Evolutionary conservation across 2,888 invertebrate species (phyloP), one percentile per base, ranked within the genome.

Genomic region (Antitype chi): DNA sequence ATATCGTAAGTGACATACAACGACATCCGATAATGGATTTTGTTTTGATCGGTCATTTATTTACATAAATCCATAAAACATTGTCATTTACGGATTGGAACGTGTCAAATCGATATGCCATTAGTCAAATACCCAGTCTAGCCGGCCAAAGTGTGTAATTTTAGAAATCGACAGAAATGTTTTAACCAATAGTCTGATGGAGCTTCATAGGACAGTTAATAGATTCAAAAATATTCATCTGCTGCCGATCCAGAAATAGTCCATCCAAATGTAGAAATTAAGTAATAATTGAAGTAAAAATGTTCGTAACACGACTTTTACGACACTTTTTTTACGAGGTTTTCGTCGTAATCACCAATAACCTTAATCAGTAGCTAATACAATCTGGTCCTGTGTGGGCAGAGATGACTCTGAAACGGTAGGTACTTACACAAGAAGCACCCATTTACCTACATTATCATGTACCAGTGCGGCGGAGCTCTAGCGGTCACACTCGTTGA

Each of bases 1-100:
- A 43, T 76, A 78, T 81, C 83, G 80, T 78, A 82, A 79, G 78
- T 84, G 88, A 88, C 87, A 81, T 38, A 74, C 83, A 79, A 80
- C 80, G 91, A 87, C 88, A 82, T 71, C 77, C 87, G 85, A 85
- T 92, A 92, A 89, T 92, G 92, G 91, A 84, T 90, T 90, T 90
- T 87, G 86, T 90, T 90, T 85, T 83, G 89, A 86, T 85, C 76
- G 86, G 78, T 78, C 80, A 86, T 85, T 82, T 83, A 87, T 90
- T 90, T 87, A 88, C 90, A 90, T 89, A 87, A 86, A 89, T 88
- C 83, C 87, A 89, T 88, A 85, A 89, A 87, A 82, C 81, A 87
- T 89, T 63, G 68, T 85, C 64, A 80, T 82, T 74, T 82, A 55
- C 74, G 69, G 67, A 76, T 70, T 71, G 78, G 79, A 70, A 71